Evolutionary conservation across 2,888 invertebrate genomes (phyloP), one percentile per base, ranked within the genome.

Genomic region (Drosophila testacea): DNA sequence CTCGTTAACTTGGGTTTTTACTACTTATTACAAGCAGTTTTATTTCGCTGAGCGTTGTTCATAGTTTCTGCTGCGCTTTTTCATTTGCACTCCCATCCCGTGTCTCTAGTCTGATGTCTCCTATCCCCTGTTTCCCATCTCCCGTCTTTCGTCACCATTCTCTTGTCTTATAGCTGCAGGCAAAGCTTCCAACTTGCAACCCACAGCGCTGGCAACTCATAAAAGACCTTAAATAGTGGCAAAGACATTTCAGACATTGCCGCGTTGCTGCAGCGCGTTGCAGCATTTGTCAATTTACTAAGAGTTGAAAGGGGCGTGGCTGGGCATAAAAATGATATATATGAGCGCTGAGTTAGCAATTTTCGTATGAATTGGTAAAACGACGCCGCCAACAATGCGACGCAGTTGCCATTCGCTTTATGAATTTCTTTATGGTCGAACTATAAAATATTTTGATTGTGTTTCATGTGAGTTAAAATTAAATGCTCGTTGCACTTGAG

Each of bases 291-390:
- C 87, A 87, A 87, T 87, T 88, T 87, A 79, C 81, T 83, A 71
- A 74, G 86, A 87, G 86, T 78, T 69, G 87, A 87, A 88, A 86
- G 87, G 83, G 87, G 87, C 87, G 87, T 88, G 84, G 77, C 64
- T 44, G 80, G 62, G 80, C 83, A 87, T 86, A 88, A 83, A 83
- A 82, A 88, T 88, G 89, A 88, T 88, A 86, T 81, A 89, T 86
- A 76, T 70, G 74, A 75, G 81, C 79, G 89, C 83, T 88, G 88
- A 88, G 86, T 89, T 84, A 77, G 88, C 88, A 89, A 88, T 88
- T 88, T 86, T 86, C 77, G 78, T 77, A 82, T 87, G 84, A 81
- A 87, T 85, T 88, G 81, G 81, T 73, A 73, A 70, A 83, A 61
- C 76, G 64, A 55, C 54, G 52, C 41, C 51, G 56, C 22, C 22